A percentile compares a stretch with the other conserved stretches of the same genome.
Conservation (phyloP, 2,888 invertebrate species). For the Periphyllus acericola region DNA sequence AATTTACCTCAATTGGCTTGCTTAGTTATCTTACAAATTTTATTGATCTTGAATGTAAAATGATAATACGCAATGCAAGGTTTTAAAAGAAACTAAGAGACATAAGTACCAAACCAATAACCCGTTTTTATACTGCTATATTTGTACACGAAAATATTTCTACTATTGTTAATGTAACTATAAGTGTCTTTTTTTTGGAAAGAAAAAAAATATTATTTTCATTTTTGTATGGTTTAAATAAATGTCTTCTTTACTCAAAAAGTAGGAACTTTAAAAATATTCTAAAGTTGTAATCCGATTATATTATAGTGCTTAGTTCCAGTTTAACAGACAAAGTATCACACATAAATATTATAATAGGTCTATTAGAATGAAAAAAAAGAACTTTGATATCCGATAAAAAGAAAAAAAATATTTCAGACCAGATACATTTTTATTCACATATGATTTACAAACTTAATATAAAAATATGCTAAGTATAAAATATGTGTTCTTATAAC, state of each 20-base stretch:
- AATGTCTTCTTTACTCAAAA: neutral
- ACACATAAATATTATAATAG: neutral
- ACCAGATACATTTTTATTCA: neutral
- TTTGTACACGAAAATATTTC: neutral
- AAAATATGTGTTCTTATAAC: too few species aligned
- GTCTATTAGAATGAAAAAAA: neutral
- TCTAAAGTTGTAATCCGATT: neutral
- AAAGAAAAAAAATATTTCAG: neutral
- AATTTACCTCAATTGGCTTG: too few species aligned
- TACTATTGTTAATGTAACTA: neutral
- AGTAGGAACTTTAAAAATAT: neutral
- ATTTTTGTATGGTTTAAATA: neutral
- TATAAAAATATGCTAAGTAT: too few species aligned
- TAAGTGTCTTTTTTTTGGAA: neutral
- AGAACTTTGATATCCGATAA: neutral
- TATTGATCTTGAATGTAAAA: neutral
- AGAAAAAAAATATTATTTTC: neutral
- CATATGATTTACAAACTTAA: too few species aligned
- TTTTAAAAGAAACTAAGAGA: neutral
- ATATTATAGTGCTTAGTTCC: neutral
- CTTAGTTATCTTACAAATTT: too few species aligned
- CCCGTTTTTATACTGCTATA: neutral
- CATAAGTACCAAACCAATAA: neutral
- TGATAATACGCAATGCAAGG: neutral
- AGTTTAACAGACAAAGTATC: neutral